Conservation (phyloP, 2,888 invertebrate genomes). For the Thyatira batis region DNA sequence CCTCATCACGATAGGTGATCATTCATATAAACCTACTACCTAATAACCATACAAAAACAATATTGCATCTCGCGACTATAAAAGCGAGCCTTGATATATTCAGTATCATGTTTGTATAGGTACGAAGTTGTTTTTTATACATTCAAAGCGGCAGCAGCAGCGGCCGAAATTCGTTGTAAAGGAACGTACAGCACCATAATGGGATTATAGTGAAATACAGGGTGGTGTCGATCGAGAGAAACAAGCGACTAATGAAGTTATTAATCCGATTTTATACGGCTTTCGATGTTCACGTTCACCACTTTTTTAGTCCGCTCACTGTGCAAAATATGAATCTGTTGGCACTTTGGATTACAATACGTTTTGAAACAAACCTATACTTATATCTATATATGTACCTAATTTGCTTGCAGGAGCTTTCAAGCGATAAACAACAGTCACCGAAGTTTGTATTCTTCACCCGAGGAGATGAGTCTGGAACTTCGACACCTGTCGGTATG, state of each 20-base stretch:
- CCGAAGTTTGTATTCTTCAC: slow-evolving; percentile 33
- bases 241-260: slow-evolving; percentile 82
- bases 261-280: slow-evolving; percentile 78
- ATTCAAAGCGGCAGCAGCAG: slow-evolving; percentile 27
- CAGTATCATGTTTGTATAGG: slow-evolving; percentile 20
- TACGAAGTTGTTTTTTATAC: slow-evolving; percentile 33
- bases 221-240: slow-evolving; percentile 76
- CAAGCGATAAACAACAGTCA: slow-evolving; percentile 41
- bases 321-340: slow-evolving; percentile 44
- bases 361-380: slow-evolving; percentile 9
- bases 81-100: slow-evolving; percentile 15
- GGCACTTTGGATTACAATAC: slow-evolving; percentile 20
- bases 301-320: slow-evolving; percentile 51
- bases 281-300: slow-evolving; percentile 61
- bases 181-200: slow-evolving; percentile 62
- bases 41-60: not conserved
- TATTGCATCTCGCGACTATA: not conserved
- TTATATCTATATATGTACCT: slow-evolving; percentile 16
- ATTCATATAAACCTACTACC: not conserved
- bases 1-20: too few species aligned
- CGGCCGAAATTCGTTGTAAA: slow-evolving; percentile 56
- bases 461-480: slow-evolving; percentile 55
- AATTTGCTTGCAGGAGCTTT: slow-evolving; percentile 54
- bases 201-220: slow-evolving; percentile 80
- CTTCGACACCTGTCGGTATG: slow-evolving; percentile 57